These are phyloP conservation scores for Amazona vittata DNA, from an alignment of 2,113 vertebrate genomes.

Conservation along the genomic window DNA sequence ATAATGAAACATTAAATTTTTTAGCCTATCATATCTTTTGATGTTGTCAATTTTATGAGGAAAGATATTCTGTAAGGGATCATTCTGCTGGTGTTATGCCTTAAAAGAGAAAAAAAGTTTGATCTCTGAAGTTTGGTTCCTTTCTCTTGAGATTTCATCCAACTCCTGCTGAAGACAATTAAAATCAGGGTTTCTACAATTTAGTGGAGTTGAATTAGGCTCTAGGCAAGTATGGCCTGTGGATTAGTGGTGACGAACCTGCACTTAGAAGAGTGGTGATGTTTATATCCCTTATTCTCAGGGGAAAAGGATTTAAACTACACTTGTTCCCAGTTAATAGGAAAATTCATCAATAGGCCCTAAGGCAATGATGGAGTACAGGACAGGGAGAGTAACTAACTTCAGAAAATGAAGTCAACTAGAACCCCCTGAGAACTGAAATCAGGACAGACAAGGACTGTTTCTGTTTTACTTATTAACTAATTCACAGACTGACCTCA, in stretches of 20 bases:
- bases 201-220: not conserved
- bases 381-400: not conserved
- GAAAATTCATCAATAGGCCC: not conserved
- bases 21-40: not conserved
- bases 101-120: not conserved
- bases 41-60: not conserved
- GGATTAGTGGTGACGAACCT: not conserved
- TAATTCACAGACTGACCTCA: not conserved
- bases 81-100: not conserved
- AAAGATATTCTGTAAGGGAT: not conserved
- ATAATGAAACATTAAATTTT: not conserved
- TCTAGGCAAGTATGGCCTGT: not conserved
- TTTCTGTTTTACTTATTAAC: not conserved
- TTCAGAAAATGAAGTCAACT: not conserved
- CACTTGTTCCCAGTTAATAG: not conserved
- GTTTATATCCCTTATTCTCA: not conserved
- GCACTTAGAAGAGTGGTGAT: not conserved
- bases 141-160: not conserved
- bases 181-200: not conserved
- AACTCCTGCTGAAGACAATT: constrained; percentile 36
- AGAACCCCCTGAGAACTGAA: not conserved
- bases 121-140: not conserved
- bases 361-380: not conserved
- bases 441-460: not conserved
- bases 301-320: not conserved